Evolutionary conservation across 2,888 invertebrate species (phyloP).

Genomic region (Heliconius cydno): DNA sequence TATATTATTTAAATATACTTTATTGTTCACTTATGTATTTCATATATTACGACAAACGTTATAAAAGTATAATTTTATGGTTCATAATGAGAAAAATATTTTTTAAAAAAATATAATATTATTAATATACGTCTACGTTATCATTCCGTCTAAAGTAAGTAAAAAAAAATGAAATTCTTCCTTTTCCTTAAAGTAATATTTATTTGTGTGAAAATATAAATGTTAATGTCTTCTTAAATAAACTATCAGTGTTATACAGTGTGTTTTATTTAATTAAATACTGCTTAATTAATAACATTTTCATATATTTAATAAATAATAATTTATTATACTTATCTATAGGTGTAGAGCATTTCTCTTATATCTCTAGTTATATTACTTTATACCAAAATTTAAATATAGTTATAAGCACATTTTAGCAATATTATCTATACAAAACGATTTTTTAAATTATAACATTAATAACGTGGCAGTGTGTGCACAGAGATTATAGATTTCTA

Average conservation of each 20-base stretch:
- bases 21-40: background rate
- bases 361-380: background rate
- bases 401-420: background rate
- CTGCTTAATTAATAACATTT: background rate
- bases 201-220: constrained; percentile 58
- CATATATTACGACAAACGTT: background rate
- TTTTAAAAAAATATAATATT: background rate
- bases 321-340: no score
- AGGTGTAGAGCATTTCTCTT: background rate
- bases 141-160: constrained; percentile 21
- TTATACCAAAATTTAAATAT: background rate
- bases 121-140: background rate
- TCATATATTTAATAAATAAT: background rate
- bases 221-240: constrained; percentile 73
- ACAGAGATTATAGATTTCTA: no score
- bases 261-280: constrained; percentile 45
- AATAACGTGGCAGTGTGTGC: no score
- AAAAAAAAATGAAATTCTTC: constrained; percentile 42
- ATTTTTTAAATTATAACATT: no score
- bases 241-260: constrained; percentile 68
- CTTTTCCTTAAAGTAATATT: constrained; percentile 47
- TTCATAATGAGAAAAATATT: background rate
- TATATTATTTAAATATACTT: no score
- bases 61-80: background rate
- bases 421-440: no score